Base-by-base conservation (phyloP, 2,113 vertebrate species). In the Macrotis lagotis region DNA sequence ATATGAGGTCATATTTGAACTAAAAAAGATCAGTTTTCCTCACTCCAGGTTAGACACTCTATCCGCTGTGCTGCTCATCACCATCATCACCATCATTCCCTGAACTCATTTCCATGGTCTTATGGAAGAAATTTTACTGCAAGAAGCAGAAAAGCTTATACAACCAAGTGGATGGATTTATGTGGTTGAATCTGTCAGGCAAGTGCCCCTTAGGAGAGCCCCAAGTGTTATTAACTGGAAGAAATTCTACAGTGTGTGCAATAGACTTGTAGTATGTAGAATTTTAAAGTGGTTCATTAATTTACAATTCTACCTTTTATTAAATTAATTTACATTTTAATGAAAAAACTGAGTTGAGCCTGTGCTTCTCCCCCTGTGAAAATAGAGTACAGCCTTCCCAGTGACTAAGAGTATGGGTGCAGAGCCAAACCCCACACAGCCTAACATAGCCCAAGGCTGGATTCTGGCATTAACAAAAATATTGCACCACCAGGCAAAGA, bases 321-420 rank as follows among this genome's bases (percentile, higher is more conserved):
- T 98, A 98, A 98, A 98, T 98, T 98, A 98, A 98, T 97, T 98
- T 98, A 96, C 97, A 98, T 98, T 98, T 98, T 98, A 98, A 98
- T 98, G 97, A 96, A 98, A 98, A 98, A 97, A 83, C 7, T n/a
- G 66, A 83, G 66, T 83, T 83, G 66, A 83, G 66, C n/a, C 66
- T 83, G 16, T 83, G 66, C 66, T 83, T 83, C 44, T 44, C 66
- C 66, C n/a, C 6, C 66, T 83, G 7, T 83, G n/a, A 83, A 83
- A 83, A 83, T 83, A 83, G 66, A 83, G 66, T 50, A 26, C 89
- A 49, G 89, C 3, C 48, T 90, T 90, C 48, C 25, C 25, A 49
- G 48, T 49, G 48, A 90, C 47, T 90, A 90, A 90, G 26, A 25
- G 47, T 90, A 50, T 90, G 89, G 47, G 89, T 90, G 48, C 89